Evolutionary conservation across 37 sponge, comb jelly and placozoan species (phyloP).

Genomic region (Tethya wilhelma): DNA sequence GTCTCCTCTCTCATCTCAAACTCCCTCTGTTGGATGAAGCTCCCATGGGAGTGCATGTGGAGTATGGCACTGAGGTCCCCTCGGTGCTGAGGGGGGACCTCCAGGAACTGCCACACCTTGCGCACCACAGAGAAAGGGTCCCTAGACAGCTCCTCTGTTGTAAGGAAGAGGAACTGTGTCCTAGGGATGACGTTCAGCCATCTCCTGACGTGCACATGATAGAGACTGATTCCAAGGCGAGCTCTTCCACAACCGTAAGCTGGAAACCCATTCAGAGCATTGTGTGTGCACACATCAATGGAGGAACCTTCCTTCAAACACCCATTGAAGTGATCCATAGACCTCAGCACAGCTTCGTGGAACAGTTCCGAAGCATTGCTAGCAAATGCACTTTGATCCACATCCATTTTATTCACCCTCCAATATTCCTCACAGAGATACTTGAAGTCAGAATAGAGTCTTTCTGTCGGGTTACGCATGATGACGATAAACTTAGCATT

Average conservation of each 20-base stretch:
- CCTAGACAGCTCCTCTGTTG: constrained; percentile 41
- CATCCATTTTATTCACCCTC: not conserved
- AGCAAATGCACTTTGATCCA: not conserved
- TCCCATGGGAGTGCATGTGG: constrained; percentile 10
- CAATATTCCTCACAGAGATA: constrained; percentile 29
- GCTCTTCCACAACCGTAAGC: constrained; percentile 12
- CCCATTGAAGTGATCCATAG: not conserved
- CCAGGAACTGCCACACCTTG: constrained; percentile 51
- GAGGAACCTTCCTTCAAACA: constrained; percentile 2
- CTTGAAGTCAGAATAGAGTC: constrained; percentile 58
- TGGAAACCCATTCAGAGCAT: not conserved
- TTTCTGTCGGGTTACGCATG: constrained; percentile 51
- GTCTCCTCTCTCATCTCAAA: constrained; percentile 9
- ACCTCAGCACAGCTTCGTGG: not conserved
- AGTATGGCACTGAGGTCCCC: constrained; percentile 27
- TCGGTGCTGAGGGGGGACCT: not conserved
- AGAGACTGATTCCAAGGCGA: constrained; percentile 51
- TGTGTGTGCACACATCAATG: constrained; percentile 12
- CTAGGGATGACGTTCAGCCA: constrained; percentile 48
- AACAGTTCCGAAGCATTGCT: constrained; percentile 13
- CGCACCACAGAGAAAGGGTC: constrained; percentile 19
- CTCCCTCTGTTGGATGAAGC: not conserved
- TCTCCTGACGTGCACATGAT: constrained; percentile 36
- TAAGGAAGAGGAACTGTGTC: constrained; percentile 53
- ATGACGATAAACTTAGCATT: constrained; percentile 56